Evolutionary conservation across 2,888 invertebrate species (phyloP).

Genomic region (Meliscaeva auricollis): DNA sequence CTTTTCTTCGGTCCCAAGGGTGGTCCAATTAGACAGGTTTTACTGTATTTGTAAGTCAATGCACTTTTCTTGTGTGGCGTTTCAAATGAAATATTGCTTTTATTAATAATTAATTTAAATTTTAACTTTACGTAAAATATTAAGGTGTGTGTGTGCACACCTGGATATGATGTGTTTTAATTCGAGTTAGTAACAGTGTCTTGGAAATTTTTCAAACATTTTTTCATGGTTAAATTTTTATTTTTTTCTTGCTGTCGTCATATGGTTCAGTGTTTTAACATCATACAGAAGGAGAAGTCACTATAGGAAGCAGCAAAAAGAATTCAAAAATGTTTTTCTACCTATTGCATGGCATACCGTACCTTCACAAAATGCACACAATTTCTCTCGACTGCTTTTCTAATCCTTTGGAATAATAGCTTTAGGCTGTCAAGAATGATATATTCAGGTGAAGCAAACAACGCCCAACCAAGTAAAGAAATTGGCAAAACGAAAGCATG

Average conservation of each 20-base stretch:
- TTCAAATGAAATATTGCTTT: too few relatives aligned
- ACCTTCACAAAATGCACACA: neutral
- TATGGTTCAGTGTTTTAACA: conserved; percentile 29
- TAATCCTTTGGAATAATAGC: conserved; percentile 8
- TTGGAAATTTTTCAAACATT: conserved; percentile 54
- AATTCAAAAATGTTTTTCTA: conserved; percentile 58
- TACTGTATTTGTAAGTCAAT: too few relatives aligned
- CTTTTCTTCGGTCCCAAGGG: too few relatives aligned
- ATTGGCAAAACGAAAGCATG: conserved; percentile 13
- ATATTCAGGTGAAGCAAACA: conserved; percentile 11
- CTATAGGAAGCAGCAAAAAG: conserved; percentile 43
- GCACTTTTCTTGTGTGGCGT: too few relatives aligned
- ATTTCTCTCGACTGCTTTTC: neutral
- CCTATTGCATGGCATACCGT: neutral
- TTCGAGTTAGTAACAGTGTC: conserved; percentile 23
- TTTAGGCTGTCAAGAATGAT: conserved; percentile 10
- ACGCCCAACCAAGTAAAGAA: neutral
- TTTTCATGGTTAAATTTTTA: conserved; percentile 24
- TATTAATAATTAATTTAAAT: too few relatives aligned
- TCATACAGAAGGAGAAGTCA: conserved; percentile 19
- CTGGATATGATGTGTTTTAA: conserved; percentile 4
- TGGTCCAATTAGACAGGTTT: too few relatives aligned
- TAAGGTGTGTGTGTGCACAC: too few relatives aligned
- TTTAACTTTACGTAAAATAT: too few relatives aligned
- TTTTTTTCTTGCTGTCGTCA: conserved; percentile 46